These are phyloP conservation scores for Dendrocopos noguchii DNA, from an alignment of 2,113 vertebrate genomes.

Conservation along the genomic window DNA sequence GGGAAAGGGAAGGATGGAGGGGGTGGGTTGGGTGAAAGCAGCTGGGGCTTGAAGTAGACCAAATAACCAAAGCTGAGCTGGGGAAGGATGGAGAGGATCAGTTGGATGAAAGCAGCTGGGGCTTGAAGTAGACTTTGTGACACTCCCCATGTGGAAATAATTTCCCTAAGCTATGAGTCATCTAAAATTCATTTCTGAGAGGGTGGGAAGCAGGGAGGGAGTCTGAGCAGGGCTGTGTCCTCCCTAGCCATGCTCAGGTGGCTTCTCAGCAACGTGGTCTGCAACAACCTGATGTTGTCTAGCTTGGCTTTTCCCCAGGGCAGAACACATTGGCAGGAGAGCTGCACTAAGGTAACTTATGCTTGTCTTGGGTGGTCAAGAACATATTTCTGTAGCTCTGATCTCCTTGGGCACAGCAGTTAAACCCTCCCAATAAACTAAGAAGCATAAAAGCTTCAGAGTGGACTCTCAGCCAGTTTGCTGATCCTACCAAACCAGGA, in stretches of 20 bases:
- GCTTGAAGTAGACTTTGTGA: background rate
- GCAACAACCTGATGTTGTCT: background rate
- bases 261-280: background rate
- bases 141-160: background rate
- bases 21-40: no score
- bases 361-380: background rate
- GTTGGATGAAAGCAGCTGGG: no score
- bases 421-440: background rate
- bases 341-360: background rate
- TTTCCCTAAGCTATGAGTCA: background rate
- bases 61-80: no score
- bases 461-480: no score
- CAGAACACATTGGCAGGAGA: background rate
- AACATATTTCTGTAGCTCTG: background rate
- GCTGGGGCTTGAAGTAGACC: no score
- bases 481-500: no score
- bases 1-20: no score
- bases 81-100: no score
- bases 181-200: background rate
- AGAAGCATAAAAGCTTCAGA: no score
- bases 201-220: background rate
- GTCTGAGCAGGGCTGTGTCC: background rate
- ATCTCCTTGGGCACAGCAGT: background rate
- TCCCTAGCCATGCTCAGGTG: accelerated
- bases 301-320: background rate